These are phyloP conservation scores for Endomychus coccineus DNA, from an alignment of 2,888 invertebrate genomes.

Conservation along the genomic window DNA sequence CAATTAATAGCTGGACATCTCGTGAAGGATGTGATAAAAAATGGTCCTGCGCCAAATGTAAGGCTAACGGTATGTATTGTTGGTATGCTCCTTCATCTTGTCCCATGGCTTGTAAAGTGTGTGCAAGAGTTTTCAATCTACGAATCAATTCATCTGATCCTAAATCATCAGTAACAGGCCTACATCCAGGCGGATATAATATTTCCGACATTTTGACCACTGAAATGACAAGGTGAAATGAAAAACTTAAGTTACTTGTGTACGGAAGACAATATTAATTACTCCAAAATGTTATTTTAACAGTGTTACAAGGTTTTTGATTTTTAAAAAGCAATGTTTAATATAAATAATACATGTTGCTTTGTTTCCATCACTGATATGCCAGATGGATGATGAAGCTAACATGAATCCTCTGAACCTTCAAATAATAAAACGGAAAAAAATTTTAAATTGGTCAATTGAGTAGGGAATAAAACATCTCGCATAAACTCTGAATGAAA, in stretches of 20 bases:
- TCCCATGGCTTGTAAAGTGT: slow-evolving; percentile 92
- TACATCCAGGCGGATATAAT: slow-evolving; percentile 90
- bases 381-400: no score
- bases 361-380: no score
- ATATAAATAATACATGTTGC: no score
- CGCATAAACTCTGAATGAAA: no score
- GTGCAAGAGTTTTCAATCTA: slow-evolving; percentile 86
- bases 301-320: background rate
- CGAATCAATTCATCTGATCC: slow-evolving; percentile 93
- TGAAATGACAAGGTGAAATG: no score
- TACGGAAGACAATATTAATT: background rate
- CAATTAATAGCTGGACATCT: slow-evolving; percentile 90
- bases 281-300: background rate
- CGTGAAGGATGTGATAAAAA: slow-evolving; percentile 83
- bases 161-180: slow-evolving; percentile 89
- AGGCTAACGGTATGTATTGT: slow-evolving; percentile 83
- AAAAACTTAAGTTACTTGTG: no score
- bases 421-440: no score
- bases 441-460: no score
- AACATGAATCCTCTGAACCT: no score
- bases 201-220: slow-evolving; percentile 65
- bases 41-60: slow-evolving; percentile 88
- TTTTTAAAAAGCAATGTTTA: no score
- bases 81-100: slow-evolving; percentile 93
- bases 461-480: no score